Evolutionary conservation across 2,888 invertebrate species (phyloP), one percentile per base, ranked within the genome.

Genomic region (Koerneria pararmatus): DNA sequence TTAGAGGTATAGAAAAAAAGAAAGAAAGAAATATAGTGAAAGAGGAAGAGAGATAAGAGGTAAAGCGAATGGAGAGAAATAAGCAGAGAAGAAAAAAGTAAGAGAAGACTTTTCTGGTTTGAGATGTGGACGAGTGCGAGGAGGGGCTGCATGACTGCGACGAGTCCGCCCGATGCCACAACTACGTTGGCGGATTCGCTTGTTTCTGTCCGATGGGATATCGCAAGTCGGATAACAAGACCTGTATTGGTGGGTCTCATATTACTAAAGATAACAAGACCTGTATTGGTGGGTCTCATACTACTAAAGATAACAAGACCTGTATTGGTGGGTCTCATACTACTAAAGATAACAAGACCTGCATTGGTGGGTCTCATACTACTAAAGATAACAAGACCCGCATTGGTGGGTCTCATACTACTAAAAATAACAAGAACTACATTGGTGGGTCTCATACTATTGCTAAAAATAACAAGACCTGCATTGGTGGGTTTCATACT

Each of bases 51-150:
- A 57, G 8, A 29, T 32, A 57, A 15, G 5, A 31, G 8, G 3
- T 32, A 8, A 19, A 24, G 2, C 58, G n/a, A 3, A 29, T n/a
- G n/a, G 53, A 53, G 53, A 53, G 53, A n/a, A 24, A 53, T 15
- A 53, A 24, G 27, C 19, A 53, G 53, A 53, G 53, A n/a, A 24
- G 24, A 24, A 53, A 24, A n/a, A 24, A 53, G 53, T n/a, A 24
- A n/a, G 53, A 53, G 53, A n/a, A n/a, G n/a, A n/a, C n/a, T n/a
- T n/a, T n/a, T n/a, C n/a, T n/a, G n/a, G 3, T 70, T 79, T 35
- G 57, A 77, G 80, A 80, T 61, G 74, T 79, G 19, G 74, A 80
- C 62, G 94, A 94, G 88, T 95, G 94, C 87, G 89, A 89, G 86
- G 75, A 74, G 41, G 89, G 89, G 84, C 68, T 75, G 19, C 89